Evolutionary conservation across 2,113 vertebrate species (phyloP), one percentile per base, ranked within the genome.

Genomic region (Oreocharis arfaki): DNA sequence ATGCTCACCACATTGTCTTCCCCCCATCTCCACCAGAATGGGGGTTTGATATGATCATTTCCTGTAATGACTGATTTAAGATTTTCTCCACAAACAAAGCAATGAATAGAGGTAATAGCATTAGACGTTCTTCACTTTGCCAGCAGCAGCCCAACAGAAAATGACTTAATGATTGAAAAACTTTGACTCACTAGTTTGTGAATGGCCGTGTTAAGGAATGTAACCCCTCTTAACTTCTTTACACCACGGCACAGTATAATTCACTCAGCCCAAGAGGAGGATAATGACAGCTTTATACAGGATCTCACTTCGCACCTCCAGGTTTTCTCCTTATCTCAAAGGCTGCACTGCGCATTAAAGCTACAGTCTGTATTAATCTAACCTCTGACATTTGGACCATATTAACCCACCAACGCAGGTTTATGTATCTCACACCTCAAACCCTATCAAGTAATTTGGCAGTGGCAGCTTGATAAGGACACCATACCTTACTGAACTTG

Each of bases 341-440:
- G 97, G 97, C 95, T 97, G 94, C 82, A 93, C 86, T 24, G 53
- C 10, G 28, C 95, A 97, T 97, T 98, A 97, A 95, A 95, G 97
- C 92, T 96, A 96, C 92, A 97, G 95, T 96, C 79, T 93, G 85
- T 96, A 97, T 96, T 96, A 97, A 97, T 96, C 92, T 97, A 81
- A 96, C 95, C 94, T 96, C 96, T 97, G 92, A 95, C 95, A 93
- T 93, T 96, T 91, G 91, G 96, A 93, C 93, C 93, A 37, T 42
- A 94, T 61, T 97, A 97, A 96, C 75, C 78, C 30, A 88, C 83
- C 59, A 64, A 80, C 73, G 89, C 97, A 97, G 98, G 97, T 98
- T 98, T 98, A 98, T 98, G 97, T 98, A 98, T 89, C 89, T 98
- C 97, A 97, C 98, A 98, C 98, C 84, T 98, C 97, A 94, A 96